A percentile compares a stretch with the other conserved stretches of the same genome.
phyloP scores from a whole-genome alignment of 2,113 vertebrate genomes.

The Oreotrochilus melanogaster region DNA sequence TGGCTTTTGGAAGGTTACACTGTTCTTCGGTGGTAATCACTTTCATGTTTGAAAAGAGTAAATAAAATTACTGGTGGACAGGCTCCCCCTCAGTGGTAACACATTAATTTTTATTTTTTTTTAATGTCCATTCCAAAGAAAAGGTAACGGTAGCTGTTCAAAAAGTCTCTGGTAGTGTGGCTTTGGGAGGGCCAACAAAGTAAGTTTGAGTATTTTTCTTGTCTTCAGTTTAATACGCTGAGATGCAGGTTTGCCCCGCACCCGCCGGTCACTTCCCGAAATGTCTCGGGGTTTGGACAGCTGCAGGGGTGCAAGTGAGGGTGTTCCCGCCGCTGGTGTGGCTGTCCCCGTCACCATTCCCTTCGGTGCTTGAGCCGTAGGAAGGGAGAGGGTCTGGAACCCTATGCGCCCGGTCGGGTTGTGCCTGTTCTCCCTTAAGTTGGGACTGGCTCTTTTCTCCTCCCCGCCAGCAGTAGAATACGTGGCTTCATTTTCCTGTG shows the following conservation, averaged over 20 bases:
- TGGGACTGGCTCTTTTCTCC: rapidly evolving
- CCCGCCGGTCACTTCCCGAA: not conserved
- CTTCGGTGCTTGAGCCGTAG: rapidly evolving
- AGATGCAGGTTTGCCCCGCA: no score
- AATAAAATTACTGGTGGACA: not conserved
- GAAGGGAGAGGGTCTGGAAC: not conserved
- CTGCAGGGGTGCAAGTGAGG: rapidly evolving
- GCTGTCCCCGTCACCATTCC: not conserved
- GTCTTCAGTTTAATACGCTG: no score
- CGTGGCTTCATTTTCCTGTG: rapidly evolving
- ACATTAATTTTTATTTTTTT: not conserved
- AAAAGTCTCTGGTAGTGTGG: not conserved
- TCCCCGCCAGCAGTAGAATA: rapidly evolving
- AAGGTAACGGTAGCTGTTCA: not conserved
- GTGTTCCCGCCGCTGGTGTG: rapidly evolving
- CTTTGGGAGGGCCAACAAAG: not conserved
- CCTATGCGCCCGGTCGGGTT: not conserved
- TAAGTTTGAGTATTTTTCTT: rapidly evolving
- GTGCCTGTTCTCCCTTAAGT: rapidly evolving
- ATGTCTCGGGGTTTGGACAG: rapidly evolving
- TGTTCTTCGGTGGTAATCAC: not conserved
- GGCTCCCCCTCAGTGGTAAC: not conserved
- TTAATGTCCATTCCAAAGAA: not conserved
- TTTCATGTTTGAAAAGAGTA: not conserved
- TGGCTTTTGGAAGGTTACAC: not conserved